phyloP scores from a whole-genome alignment of 2,113 vertebrate genomes.

The Cepphus grylle region DNA sequence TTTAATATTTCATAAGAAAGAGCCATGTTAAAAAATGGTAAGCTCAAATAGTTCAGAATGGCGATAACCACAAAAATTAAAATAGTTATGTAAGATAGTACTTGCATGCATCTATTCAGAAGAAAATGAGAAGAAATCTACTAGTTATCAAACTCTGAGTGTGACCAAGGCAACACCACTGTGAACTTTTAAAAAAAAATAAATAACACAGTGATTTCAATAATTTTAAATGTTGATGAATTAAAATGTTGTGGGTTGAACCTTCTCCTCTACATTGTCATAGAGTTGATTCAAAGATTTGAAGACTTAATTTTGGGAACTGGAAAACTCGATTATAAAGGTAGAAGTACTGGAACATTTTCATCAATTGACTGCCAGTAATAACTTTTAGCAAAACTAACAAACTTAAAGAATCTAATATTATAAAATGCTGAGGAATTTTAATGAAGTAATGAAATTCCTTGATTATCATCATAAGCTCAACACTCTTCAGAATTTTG shows the following conservation, averaged over 20 bases:
- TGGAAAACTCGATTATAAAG: not conserved
- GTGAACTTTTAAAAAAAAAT: not conserved
- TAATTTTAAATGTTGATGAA: not conserved
- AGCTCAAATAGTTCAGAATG: constrained; percentile 24
- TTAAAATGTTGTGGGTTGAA: not conserved
- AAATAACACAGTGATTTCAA: not conserved
- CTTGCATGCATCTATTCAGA: not conserved
- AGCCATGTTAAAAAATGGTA: not conserved
- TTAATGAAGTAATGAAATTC: not conserved
- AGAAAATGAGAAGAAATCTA: constrained; percentile 1
- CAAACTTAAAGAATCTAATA: not conserved
- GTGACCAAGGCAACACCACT: not conserved
- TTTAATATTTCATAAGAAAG: not conserved
- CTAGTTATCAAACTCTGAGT: not conserved
- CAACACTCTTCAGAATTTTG: not conserved
- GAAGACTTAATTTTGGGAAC: not conserved
- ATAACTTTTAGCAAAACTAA: not conserved
- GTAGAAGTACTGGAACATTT: not conserved
- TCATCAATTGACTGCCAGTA: not conserved
- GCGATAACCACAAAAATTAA: not conserved
- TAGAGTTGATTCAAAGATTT: not conserved
- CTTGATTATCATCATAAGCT: not conserved
- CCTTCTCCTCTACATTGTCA: not conserved
- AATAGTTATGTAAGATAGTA: constrained; percentile 10
- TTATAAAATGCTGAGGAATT: not conserved